Conservation (phyloP, 2,888 invertebrate species). For the Drosophila peninsularis region DNA sequence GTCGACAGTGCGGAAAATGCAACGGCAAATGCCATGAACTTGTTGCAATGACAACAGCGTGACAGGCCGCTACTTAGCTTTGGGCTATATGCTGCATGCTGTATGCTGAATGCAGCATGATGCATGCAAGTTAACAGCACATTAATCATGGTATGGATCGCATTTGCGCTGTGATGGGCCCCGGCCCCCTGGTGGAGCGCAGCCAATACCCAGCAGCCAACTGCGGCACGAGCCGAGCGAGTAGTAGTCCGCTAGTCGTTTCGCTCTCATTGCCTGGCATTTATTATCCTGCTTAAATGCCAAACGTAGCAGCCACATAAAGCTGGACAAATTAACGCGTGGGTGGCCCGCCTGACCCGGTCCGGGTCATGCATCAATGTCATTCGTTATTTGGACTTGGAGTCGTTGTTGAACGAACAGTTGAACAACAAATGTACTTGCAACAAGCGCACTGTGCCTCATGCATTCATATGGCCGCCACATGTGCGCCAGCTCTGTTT, state of each 20-base stretch:
- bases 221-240: constrained; percentile 21
- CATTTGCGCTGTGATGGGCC: constrained; percentile 27
- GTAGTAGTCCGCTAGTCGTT: constrained; percentile 27
- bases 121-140: constrained; percentile 60
- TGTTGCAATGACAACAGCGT: constrained; percentile 64
- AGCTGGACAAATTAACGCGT: constrained; percentile 73
- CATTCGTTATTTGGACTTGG: constrained; percentile 23
- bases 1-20: constrained; percentile 65
- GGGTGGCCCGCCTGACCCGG: constrained; percentile 35
- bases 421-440: constrained; percentile 50
- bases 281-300: constrained; percentile 71
- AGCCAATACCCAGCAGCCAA: constrained; percentile 15
- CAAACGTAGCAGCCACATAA: constrained; percentile 52
- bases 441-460: constrained; percentile 25
- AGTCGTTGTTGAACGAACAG: constrained; percentile 13
- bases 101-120: constrained; percentile 47
- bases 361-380: constrained; percentile 73
- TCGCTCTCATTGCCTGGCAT: constrained; percentile 60
- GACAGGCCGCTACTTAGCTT: constrained; percentile 59
- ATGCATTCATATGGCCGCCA: constrained; percentile 60
- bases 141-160: constrained; percentile 71
- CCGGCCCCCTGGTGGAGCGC: neutral
- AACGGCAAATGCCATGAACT: constrained; percentile 69
- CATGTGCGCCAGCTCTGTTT: constrained; percentile 42
- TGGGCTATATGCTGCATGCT: constrained; percentile 38